phyloP scores from a whole-genome alignment of 2,888 invertebrate species.

The Chrysolina oricalcia region DNA sequence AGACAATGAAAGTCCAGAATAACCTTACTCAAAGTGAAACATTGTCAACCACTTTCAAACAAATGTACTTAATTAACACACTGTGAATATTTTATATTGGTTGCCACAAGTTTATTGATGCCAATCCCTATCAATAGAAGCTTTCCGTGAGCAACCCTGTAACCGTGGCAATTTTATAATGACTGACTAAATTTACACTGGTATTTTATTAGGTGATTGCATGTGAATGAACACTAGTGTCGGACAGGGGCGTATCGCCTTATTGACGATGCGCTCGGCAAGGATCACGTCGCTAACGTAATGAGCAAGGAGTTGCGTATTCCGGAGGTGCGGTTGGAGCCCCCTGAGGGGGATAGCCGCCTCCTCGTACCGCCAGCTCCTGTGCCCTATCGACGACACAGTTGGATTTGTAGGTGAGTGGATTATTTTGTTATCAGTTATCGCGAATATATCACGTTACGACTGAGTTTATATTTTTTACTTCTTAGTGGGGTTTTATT shows the following conservation, averaged over 20 bases:
- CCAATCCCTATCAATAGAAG: background rate
- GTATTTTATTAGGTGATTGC: constrained; percentile 20
- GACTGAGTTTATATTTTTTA: background rate
- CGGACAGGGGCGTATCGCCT: constrained; percentile 50
- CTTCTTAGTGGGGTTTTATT: no score
- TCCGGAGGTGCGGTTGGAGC: constrained; percentile 81
- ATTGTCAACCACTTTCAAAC: no score
- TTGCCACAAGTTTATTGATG: background rate
- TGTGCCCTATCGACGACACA: constrained; percentile 80
- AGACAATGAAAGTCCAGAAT: no score
- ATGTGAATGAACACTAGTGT: constrained; percentile 11
- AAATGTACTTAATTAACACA: no score
- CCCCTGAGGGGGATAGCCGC: constrained; percentile 71
- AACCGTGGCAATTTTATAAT: constrained; percentile 7
- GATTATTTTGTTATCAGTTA: background rate
- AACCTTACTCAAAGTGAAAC: no score
- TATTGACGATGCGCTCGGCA: constrained; percentile 55
- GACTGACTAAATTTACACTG: constrained; percentile 13
- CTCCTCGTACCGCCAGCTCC: constrained; percentile 71
- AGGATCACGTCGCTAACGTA: constrained; percentile 48
- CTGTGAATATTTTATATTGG: background rate
- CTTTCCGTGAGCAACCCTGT: background rate
- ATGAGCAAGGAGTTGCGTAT: constrained; percentile 79
- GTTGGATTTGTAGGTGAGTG: constrained; percentile 85
- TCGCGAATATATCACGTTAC: background rate